Conservation (phyloP, 2,113 vertebrate genomes). For the Trinectes maculatus region DNA sequence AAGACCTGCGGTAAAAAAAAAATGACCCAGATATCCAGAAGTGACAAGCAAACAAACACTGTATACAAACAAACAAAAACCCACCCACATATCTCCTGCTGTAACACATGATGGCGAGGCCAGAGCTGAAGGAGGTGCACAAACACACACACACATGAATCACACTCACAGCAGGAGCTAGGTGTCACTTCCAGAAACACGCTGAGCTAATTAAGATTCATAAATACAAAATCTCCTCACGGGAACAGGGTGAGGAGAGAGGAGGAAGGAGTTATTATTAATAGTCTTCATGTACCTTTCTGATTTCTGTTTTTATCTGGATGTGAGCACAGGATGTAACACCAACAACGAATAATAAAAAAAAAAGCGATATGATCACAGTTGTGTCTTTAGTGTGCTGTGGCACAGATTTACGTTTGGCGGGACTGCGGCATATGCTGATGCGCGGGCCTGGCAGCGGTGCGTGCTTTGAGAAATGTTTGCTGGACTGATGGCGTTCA, state of each 20-base stretch:
- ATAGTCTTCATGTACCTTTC: slow-evolving; percentile 18
- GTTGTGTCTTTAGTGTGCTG: not conserved
- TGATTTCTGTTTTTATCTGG: not conserved
- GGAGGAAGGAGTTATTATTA: slow-evolving; percentile 11
- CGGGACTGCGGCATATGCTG: not conserved
- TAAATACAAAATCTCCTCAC: slow-evolving; percentile 53
- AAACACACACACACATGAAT: slow-evolving; percentile 14
- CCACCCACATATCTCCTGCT: slow-evolving; percentile 32
- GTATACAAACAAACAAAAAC: slow-evolving; percentile 44
- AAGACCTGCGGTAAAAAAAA: slow-evolving; percentile 16
- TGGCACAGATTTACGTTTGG: not conserved
- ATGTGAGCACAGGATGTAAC: not conserved
- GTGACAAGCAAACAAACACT: slow-evolving; percentile 48
- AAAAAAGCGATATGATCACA: slow-evolving; percentile 4
- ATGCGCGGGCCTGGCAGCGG: slow-evolving; percentile 17
- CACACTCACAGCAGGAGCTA: slow-evolving; percentile 50
- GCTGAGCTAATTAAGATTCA: slow-evolving; percentile 70
- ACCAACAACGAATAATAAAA: not conserved
- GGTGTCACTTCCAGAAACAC: slow-evolving; percentile 58
- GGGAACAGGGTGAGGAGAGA: slow-evolving; percentile 11
- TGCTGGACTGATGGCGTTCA: slow-evolving; percentile 42
- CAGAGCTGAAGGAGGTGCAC: slow-evolving; percentile 1
- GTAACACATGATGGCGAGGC: slow-evolving; percentile 28
- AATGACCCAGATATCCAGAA: slow-evolving; percentile 55
- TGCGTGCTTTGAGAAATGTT: slow-evolving; percentile 33